Conservation (phyloP, 2,888 invertebrate species). For the Sylvicola cinctus region DNA sequence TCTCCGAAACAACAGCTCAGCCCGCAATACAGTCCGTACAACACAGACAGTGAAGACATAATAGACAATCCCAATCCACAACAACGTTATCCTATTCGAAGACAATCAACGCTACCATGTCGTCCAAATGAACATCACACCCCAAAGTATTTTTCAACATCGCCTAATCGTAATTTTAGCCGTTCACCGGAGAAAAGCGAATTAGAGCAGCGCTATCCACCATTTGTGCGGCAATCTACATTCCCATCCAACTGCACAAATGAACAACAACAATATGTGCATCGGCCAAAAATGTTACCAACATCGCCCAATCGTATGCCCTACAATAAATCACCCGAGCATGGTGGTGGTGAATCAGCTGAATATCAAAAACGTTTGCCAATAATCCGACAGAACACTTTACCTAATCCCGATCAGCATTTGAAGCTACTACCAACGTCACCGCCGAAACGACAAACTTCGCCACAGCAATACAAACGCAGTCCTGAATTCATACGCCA, state of each 20-base stretch:
- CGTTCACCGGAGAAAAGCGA: slow-evolving; percentile 21
- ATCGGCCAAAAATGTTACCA: slow-evolving; percentile 16
- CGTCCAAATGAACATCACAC: slow-evolving; percentile 10
- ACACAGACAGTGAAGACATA: slow-evolving; percentile 8
- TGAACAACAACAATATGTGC: slow-evolving; percentile 4
- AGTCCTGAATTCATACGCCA: slow-evolving; percentile 23
- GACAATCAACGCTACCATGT: slow-evolving; percentile 23
- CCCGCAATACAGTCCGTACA: slow-evolving; percentile 9
- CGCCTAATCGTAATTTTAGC: slow-evolving; percentile 21
- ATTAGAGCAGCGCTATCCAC: slow-evolving; percentile 14
- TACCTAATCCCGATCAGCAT: slow-evolving; percentile 24
- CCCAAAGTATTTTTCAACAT: slow-evolving; percentile 22
- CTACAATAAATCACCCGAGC: slow-evolving; percentile 7
- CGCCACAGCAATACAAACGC: slow-evolving; percentile 20
- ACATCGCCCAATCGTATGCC: slow-evolving; percentile 15
- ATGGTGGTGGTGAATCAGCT: slow-evolving; percentile 11
- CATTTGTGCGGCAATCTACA: slow-evolving; percentile 21
- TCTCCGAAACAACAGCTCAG: slow-evolving; percentile 16
- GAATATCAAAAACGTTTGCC: slow-evolving; percentile 13
- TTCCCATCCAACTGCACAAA: slow-evolving; percentile 16
- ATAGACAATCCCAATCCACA: slow-evolving; percentile 5
- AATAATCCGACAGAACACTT: slow-evolving; percentile 21
- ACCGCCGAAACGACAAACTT: slow-evolving; percentile 22
- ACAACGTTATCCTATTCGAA: slow-evolving; percentile 14
- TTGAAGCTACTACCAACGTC: slow-evolving; percentile 23